Evolutionary conservation across 2,797 vertebrate genomes (phyloP).

Genomic region (Pteropus rufus): DNA sequence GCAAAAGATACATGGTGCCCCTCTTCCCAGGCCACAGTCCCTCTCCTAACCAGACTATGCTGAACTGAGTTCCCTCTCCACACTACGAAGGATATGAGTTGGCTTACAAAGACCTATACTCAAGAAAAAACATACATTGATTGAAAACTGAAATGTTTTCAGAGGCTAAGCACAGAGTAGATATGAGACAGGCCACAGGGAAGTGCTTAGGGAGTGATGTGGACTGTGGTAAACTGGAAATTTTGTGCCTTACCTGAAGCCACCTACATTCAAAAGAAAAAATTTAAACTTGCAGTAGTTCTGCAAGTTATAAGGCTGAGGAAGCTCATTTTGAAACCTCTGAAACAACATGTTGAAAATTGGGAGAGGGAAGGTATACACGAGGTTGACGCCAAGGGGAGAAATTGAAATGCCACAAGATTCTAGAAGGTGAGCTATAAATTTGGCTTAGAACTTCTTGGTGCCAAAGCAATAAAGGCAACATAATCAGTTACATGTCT

Average conservation of each 20-base stretch:
- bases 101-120: neutral
- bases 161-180: neutral
- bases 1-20: neutral
- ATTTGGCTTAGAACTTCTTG: neutral
- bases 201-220: neutral
- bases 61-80: neutral
- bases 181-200: neutral
- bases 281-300: neutral
- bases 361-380: neutral
- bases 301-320: neutral
- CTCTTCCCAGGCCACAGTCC: neutral
- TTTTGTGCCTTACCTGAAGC: neutral
- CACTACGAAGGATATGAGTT: neutral
- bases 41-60: neutral
- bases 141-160: neutral
- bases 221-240: neutral
- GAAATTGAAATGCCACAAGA: neutral
- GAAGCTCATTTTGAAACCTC: neutral
- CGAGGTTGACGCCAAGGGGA: no score
- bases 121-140: neutral
- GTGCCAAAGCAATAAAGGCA: neutral
- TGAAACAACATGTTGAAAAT: neutral
- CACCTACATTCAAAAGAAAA: neutral
- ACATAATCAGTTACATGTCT: neutral
- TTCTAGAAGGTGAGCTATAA: neutral